phyloP scores from a whole-genome alignment of 2,888 invertebrate genomes.

The Mimas tiliae region DNA sequence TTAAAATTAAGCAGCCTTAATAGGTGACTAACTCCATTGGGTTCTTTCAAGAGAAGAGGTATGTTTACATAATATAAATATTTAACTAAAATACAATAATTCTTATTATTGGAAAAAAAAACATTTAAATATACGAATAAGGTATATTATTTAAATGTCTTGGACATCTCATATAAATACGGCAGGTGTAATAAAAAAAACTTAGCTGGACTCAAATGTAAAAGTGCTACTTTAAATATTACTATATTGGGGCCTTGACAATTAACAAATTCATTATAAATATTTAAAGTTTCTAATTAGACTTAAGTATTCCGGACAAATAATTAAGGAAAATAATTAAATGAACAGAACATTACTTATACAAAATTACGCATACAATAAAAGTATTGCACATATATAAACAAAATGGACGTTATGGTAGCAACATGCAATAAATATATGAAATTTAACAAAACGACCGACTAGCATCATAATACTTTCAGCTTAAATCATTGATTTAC shows the following conservation, averaged over 20 bases:
- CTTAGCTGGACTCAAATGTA: no score
- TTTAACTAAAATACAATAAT: background rate
- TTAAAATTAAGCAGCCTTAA: background rate
- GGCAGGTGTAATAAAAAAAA: background rate
- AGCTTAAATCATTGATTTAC: slow-evolving; percentile 43
- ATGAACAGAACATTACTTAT: slow-evolving; percentile 13
- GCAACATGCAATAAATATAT: slow-evolving; percentile 36
- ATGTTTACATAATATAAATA: background rate
- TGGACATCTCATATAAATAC: background rate
- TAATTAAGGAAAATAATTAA: background rate
- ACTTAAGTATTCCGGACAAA: background rate
- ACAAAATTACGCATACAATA: slow-evolving; percentile 1
- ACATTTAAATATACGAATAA: background rate
- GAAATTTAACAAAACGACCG: slow-evolving; percentile 52
- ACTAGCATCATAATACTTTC: slow-evolving; percentile 82
- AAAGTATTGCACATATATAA: slow-evolving; percentile 38
- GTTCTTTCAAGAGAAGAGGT: background rate
- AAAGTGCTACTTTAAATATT: no score
- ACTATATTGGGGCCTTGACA: no score
- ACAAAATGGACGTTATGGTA: slow-evolving; percentile 66
- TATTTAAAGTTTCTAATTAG: no score
- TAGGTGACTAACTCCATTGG: background rate
- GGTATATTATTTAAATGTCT: background rate
- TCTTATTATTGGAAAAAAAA: background rate
- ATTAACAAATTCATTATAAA: no score